phyloP scores from a whole-genome alignment of 1,140 invertebrate genomes.

The Heterodera carotae region DNA sequence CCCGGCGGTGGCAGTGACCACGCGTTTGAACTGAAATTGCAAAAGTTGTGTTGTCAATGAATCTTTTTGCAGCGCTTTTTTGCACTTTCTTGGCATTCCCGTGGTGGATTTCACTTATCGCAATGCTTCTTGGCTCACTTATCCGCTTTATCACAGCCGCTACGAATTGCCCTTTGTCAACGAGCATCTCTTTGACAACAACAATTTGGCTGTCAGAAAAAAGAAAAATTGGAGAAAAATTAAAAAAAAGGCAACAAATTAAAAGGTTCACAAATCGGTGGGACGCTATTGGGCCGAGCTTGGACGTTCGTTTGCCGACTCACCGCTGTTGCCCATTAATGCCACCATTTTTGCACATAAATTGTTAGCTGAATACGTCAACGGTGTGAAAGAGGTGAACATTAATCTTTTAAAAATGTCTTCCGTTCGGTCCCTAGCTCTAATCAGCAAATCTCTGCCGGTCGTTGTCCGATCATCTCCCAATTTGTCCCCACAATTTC shows the following conservation, averaged over 20 bases:
- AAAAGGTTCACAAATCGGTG: slow-evolving; percentile 62
- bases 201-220: slow-evolving; percentile 49
- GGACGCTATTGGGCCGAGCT: slow-evolving; percentile 65
- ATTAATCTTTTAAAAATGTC: background rate
- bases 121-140: slow-evolving; percentile 47
- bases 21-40: background rate
- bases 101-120: slow-evolving; percentile 60
- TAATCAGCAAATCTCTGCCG: no score
- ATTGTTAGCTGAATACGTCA: slow-evolving; percentile 45
- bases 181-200: slow-evolving; percentile 65
- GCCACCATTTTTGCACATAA: slow-evolving; percentile 43
- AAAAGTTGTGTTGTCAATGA: background rate
- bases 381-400: slow-evolving; percentile 38
- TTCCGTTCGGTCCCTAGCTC: no score
- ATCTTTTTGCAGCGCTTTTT: slow-evolving; percentile 59
- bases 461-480: no score
- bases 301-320: slow-evolving; percentile 65
- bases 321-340: slow-evolving; percentile 66
- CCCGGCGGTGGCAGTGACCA: slow-evolving; percentile 66
- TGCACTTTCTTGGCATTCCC: slow-evolving; percentile 64
- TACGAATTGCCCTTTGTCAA: slow-evolving; percentile 67
- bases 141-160: slow-evolving; percentile 68
- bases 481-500: no score
- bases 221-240: background rate
- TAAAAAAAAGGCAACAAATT: background rate